Evolutionary conservation across 2,888 invertebrate genomes (phyloP).

Genomic region (Nycteola revayana): DNA sequence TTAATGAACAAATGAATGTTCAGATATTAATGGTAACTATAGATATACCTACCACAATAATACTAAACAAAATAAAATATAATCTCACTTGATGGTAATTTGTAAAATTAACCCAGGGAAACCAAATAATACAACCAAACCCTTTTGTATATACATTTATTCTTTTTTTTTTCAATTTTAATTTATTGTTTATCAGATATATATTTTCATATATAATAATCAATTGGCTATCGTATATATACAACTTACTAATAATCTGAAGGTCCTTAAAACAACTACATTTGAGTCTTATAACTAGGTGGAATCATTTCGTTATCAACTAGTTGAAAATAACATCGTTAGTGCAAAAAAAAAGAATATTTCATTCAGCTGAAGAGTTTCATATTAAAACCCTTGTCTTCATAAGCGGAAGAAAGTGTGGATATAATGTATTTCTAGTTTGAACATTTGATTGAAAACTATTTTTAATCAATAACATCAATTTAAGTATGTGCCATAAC

Average conservation of each 20-base stretch:
- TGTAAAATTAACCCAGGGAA: not conserved
- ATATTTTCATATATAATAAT: conserved; percentile 69
- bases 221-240: conserved; percentile 68
- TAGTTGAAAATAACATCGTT: conserved; percentile 28
- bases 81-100: too few species aligned
- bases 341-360: conserved; percentile 31
- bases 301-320: conserved; percentile 65
- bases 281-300: conserved; percentile 74
- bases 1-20: too few species aligned
- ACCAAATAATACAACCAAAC: not conserved
- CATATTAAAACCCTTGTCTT: conserved; percentile 15
- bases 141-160: conserved; percentile 63
- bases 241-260: conserved; percentile 66
- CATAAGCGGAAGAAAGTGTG: conserved; percentile 18
- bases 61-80: too few species aligned
- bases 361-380: conserved; percentile 27
- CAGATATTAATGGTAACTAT: too few species aligned
- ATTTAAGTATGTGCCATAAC: not conserved
- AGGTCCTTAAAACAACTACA: conserved; percentile 69
- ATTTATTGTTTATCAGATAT: conserved; percentile 55
- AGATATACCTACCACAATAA: too few species aligned
- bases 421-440: too few species aligned
- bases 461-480: conserved; percentile 15
- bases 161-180: conserved; percentile 60
- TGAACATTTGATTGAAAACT: conserved; percentile 1